Percentiles rank a stretch among this genome's conserved stretches.
These are phyloP conservation scores for Melanotaenia pygmaea DNA, from an alignment of 2,797 vertebrate species.

Conservation along the genomic window DNA sequence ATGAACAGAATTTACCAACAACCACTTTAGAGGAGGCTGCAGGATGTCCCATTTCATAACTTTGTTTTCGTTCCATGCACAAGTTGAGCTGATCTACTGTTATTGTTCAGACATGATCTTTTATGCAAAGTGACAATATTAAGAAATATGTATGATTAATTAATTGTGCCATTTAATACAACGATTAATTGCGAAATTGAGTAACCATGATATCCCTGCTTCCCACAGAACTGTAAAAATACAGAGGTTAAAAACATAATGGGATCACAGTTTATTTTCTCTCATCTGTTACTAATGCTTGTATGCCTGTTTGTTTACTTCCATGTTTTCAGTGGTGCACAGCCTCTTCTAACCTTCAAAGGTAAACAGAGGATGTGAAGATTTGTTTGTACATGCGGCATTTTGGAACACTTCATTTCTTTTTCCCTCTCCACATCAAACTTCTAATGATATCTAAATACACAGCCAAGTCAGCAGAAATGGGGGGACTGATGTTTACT, in stretches of 20 bases:
- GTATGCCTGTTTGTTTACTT: neutral
- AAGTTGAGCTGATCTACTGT: no score
- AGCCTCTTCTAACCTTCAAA: neutral
- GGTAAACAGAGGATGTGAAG: neutral
- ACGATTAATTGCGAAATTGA: no score
- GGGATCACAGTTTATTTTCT: neutral
- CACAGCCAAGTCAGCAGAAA: neutral
- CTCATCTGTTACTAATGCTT: neutral
- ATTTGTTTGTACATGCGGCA: neutral
- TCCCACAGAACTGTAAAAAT: neutral
- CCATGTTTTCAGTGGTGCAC: neutral
- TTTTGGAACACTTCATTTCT: neutral
- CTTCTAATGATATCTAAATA: neutral
- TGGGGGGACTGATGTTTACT: neutral
- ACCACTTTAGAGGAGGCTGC: no score
- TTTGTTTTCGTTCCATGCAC: no score
- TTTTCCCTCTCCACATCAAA: neutral
- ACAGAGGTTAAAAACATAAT: neutral
- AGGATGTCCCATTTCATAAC: no score
- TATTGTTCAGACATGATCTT: no score
- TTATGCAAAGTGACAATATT: no score
- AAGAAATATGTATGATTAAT: no score
- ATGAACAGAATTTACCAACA: no score
- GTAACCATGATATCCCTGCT: neutral
- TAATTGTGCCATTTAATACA: neutral